Evolutionary conservation across 2,888 invertebrate genomes (phyloP).

Genomic region (Toxonevra muliebris): DNA sequence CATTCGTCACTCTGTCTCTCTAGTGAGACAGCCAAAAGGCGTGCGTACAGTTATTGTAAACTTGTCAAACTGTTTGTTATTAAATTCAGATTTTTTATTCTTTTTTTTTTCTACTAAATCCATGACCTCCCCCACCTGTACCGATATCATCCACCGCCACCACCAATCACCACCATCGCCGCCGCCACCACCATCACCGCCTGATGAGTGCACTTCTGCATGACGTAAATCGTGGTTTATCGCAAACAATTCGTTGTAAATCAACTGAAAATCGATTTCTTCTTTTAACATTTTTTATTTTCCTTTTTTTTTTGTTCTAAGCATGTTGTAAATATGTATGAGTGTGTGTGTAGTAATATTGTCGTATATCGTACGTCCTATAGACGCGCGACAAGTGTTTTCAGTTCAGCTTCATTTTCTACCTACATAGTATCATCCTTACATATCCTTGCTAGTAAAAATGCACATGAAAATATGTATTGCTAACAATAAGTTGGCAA

Average conservation of each 20-base stretch:
- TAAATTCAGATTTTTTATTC: no score
- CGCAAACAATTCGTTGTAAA: conserved; percentile 60
- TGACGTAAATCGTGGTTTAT: conserved; percentile 63
- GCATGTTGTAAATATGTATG: neutral
- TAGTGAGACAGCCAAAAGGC: no score
- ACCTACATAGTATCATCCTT: conserved; percentile 18
- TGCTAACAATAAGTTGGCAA: no score
- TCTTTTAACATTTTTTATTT: neutral
- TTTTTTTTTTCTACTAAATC: no score
- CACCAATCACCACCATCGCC: neutral
- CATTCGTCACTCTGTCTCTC: no score
- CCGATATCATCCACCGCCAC: neutral
- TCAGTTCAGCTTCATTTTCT: conserved; percentile 15
- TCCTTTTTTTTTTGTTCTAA: conserved; percentile 21
- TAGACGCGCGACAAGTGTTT: conserved; percentile 12
- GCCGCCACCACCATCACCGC: neutral
- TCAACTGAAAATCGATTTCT: conserved; percentile 55
- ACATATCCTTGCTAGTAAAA: neutral
- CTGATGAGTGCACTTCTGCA: conserved; percentile 9
- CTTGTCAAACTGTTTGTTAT: no score
- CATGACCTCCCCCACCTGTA: no score
- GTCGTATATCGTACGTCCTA: conserved; percentile 1
- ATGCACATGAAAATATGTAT: neutral
- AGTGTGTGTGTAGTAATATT: neutral
- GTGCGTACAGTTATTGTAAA: no score